These are phyloP conservation scores for Thryonomys swinderianus DNA, from an alignment of 2,113 vertebrate genomes.

Conservation along the genomic window DNA sequence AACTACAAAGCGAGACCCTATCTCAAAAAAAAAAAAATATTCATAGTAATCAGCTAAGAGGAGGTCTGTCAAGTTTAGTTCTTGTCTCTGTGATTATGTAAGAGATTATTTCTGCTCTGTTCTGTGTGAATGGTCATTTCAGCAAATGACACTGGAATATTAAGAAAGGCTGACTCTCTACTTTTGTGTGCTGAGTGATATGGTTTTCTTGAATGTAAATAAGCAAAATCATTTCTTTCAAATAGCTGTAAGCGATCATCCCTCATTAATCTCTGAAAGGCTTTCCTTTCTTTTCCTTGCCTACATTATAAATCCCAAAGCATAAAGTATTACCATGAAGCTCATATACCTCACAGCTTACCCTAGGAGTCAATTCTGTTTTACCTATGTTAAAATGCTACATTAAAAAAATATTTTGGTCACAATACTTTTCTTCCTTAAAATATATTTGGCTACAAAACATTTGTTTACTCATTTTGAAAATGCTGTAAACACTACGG, in stretches of 20 bases:
- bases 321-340: slow-evolving; percentile 25
- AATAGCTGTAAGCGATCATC: slow-evolving; percentile 50
- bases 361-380: background rate
- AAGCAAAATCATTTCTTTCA: slow-evolving; percentile 66
- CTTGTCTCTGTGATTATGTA: background rate
- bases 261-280: slow-evolving; percentile 34
- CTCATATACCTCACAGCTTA: background rate
- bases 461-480: background rate
- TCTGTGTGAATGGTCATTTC: slow-evolving; percentile 44
- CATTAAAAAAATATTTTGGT: background rate
- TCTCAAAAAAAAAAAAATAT: slow-evolving; percentile 21
- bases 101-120: background rate
- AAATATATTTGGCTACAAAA: background rate
- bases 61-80: slow-evolving; percentile 30
- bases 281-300: background rate
- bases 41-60: background rate
- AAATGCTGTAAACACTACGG: background rate
- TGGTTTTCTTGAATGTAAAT: slow-evolving; percentile 60
- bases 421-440: background rate
- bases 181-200: slow-evolving; percentile 3
- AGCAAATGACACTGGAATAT: slow-evolving; percentile 23
- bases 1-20: no score
- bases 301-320: slow-evolving; percentile 47
- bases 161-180: slow-evolving; percentile 1
- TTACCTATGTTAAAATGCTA: background rate